These are phyloP conservation scores for Myocastor coypus DNA, from an alignment of 2,113 vertebrate species.

Conservation along the genomic window DNA sequence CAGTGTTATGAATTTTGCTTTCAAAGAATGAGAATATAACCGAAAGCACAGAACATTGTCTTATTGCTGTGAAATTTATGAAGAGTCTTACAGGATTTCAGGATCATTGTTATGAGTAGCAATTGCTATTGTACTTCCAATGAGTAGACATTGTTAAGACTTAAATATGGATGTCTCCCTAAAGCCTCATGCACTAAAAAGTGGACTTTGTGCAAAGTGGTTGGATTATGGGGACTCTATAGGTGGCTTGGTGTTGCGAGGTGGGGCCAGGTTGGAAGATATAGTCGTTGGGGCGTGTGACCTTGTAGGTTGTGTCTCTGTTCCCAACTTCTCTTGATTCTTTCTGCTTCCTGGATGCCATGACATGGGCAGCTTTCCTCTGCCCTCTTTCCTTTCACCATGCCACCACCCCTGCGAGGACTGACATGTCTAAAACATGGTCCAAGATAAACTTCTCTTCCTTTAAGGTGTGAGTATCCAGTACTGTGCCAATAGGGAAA, in stretches of 20 bases:
- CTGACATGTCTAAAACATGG: background rate
- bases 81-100: background rate
- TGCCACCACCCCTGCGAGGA: background rate
- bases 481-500: background rate
- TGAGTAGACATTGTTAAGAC: background rate
- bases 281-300: background rate
- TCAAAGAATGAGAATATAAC: slow-evolving; percentile 30
- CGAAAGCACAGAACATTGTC: background rate
- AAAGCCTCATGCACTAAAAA: background rate
- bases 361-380: background rate
- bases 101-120: background rate
- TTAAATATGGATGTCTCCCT: background rate
- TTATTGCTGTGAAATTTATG: background rate
- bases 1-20: slow-evolving; percentile 42
- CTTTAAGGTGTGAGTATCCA: background rate
- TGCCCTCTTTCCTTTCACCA: background rate
- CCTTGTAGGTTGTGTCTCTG: background rate
- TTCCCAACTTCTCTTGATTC: background rate
- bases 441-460: background rate
- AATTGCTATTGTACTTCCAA: background rate
- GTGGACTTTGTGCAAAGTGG: background rate
- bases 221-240: background rate
- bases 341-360: background rate
- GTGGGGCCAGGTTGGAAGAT: background rate
- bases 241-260: background rate